A percentile compares a stretch with the other conserved stretches of the same genome.
These are phyloP conservation scores for Coccyzus lansbergi DNA, from an alignment of 2,797 vertebrate genomes.

Conservation along the genomic window DNA sequence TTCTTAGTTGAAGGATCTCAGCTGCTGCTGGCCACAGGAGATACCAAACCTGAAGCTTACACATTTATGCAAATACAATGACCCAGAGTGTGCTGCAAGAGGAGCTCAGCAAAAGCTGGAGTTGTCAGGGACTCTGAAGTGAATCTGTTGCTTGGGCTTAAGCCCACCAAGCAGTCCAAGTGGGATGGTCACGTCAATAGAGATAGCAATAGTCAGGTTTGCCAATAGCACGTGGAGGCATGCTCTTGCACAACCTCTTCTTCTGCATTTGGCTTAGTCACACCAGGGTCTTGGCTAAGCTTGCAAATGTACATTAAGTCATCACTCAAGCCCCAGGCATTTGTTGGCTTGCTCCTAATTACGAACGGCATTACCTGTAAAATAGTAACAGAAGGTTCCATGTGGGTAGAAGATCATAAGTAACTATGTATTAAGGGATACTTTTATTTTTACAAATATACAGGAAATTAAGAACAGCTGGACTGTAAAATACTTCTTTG, in stretches of 20 bases:
- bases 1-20: background rate
- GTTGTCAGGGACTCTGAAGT: background rate
- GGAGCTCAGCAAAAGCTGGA: background rate
- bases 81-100: background rate
- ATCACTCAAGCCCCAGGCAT: background rate
- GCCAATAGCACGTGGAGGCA: background rate
- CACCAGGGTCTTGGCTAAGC: background rate
- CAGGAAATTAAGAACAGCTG: conserved; percentile 53
- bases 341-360: background rate
- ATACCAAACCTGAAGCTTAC: background rate
- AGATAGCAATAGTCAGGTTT: background rate
- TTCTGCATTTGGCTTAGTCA: background rate
- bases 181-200: fast-evolving
- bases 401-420: conserved; percentile 6
- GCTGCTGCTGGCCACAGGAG: background rate
- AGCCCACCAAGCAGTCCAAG: background rate
- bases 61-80: background rate
- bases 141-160: background rate
- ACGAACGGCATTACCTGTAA: conserved; percentile 21
- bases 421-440: background rate
- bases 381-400: conserved; percentile 1
- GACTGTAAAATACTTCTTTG: conserved; percentile 25
- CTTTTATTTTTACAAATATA: conserved; percentile 39
- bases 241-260: background rate
- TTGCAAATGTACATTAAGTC: background rate